Percentiles rank a stretch among this genome's conserved stretches.
phyloP scores from a whole-genome alignment of 37 sponge, comb jelly and placozoan species.

The Beroe forskalii region DNA sequence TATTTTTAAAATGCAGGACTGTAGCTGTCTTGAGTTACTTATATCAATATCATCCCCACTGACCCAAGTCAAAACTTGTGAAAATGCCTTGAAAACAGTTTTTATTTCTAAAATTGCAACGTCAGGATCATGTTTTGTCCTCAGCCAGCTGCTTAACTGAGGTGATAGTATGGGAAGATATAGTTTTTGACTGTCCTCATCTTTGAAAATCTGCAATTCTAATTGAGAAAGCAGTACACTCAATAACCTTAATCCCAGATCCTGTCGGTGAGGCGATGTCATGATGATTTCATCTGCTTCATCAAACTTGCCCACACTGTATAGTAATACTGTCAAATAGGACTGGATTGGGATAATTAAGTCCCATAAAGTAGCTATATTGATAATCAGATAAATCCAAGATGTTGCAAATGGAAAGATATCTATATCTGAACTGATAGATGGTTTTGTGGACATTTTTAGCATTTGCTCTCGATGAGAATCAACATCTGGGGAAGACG shows the following conservation, averaged over 20 bases:
- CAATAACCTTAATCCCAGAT: constrained; percentile 1
- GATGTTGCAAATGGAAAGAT: constrained; percentile 2
- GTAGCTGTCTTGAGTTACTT: neutral
- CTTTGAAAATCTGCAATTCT: neutral
- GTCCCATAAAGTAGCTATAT: constrained; percentile 16
- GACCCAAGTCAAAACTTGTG: constrained; percentile 29
- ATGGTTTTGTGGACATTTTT: neutral
- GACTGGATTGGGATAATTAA: neutral
- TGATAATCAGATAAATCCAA: constrained; percentile 24
- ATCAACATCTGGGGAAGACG: constrained; percentile 22
- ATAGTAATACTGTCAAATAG: constrained; percentile 17
- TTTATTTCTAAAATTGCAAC: constrained; percentile 31
- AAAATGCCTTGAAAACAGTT: constrained; percentile 42
- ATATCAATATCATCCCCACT: neutral
- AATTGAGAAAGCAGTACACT: constrained; percentile 13
- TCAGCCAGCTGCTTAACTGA: constrained; percentile 33
- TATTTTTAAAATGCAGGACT: too few species aligned
- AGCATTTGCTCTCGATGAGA: constrained; percentile 28
- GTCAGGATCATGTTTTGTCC: constrained; percentile 8
- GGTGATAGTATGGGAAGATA: constrained; percentile 42
- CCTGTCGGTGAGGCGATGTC: constrained; percentile 4
- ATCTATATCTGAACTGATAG: neutral
- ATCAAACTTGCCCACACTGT: constrained; percentile 39
- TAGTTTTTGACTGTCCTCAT: constrained; percentile 42
- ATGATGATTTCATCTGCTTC: constrained; percentile 15